Percentiles rank a stretch among this genome's conserved stretches.
These are phyloP conservation scores for Archips crataeganus DNA, from an alignment of 2,888 invertebrate genomes.

Conservation along the genomic window DNA sequence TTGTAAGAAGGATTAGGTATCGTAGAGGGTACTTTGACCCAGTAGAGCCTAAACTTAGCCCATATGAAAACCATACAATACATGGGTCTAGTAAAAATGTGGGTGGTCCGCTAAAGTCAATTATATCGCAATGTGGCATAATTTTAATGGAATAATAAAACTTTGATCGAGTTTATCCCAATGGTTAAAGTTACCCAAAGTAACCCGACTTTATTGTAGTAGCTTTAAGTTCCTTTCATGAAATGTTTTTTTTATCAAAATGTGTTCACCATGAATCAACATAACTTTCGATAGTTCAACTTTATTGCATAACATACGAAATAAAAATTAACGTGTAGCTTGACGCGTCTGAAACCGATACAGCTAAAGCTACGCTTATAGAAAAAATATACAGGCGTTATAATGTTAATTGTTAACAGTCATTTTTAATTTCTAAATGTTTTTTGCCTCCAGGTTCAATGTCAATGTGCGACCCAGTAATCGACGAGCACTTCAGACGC, in stretches of 20 bases:
- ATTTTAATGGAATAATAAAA: too few relatives aligned
- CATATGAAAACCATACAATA: too few relatives aligned
- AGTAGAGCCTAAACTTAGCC: too few relatives aligned
- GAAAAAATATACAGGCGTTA: neutral
- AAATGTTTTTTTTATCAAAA: neutral
- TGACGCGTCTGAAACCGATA: neutral
- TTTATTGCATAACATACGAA: neutral
- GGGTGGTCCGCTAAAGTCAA: too few relatives aligned
- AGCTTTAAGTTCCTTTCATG: too few relatives aligned
- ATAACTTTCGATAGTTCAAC: neutral
- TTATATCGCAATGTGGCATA: too few relatives aligned
- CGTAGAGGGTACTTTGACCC: too few relatives aligned
- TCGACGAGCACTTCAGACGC: constrained; percentile 97
- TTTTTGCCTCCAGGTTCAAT: constrained; percentile 84
- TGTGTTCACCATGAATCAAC: neutral
- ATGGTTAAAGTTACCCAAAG: too few relatives aligned
- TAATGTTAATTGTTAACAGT: neutral
- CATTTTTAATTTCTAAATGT: neutral
- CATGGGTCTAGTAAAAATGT: too few relatives aligned
- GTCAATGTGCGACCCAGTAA: constrained; percentile 94
- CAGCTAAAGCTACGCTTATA: neutral
- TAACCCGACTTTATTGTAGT: too few relatives aligned
- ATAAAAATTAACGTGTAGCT: neutral
- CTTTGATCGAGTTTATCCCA: too few relatives aligned
- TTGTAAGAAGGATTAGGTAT: too few relatives aligned